Percentiles rank a stretch among this genome's conserved stretches.
These are phyloP conservation scores for Sesamia nonagrioides DNA, from an alignment of 1,140 invertebrate species.

Conservation along the genomic window DNA sequence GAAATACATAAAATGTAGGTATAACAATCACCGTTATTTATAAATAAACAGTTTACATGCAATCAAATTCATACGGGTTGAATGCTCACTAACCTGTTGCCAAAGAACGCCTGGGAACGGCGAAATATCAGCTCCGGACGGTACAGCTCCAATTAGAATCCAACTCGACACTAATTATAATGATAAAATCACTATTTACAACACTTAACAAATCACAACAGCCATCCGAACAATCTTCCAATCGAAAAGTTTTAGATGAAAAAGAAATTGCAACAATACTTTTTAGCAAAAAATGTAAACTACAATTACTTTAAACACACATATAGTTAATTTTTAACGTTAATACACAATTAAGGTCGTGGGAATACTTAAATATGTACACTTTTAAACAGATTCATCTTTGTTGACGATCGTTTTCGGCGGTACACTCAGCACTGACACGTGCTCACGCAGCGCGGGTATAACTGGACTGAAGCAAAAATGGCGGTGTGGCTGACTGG, in stretches of 20 bases:
- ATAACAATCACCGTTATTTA: constrained; percentile 28
- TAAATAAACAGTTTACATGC: constrained; percentile 36
- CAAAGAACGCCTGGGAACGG: constrained; percentile 35
- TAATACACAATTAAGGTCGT: constrained; percentile 36
- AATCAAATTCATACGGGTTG: constrained; percentile 13
- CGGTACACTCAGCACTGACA: constrained; percentile 51
- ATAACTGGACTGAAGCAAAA: constrained; percentile 79
- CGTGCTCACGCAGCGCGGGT: constrained; percentile 61
- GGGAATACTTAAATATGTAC: constrained; percentile 50
- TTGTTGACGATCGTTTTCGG: constrained; percentile 66
- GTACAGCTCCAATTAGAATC: constrained; percentile 58
- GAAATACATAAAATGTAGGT: background rate
- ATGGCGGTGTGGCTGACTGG: constrained; percentile 69
- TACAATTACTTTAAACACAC: constrained; percentile 15
- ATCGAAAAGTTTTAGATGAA: constrained; percentile 53
- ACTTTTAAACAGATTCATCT: constrained; percentile 57
- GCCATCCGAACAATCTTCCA: constrained; percentile 43
- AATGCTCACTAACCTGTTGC: constrained; percentile 43
- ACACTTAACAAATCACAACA: constrained; percentile 48
- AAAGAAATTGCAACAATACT: constrained; percentile 59
- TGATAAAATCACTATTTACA: constrained; percentile 57
- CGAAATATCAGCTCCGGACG: constrained; percentile 46
- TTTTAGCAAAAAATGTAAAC: constrained; percentile 47
- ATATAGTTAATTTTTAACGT: constrained; percentile 34
- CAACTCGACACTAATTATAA: constrained; percentile 60